phyloP scores from a whole-genome alignment of 2,888 invertebrate genomes.

The Dione vanillae region DNA sequence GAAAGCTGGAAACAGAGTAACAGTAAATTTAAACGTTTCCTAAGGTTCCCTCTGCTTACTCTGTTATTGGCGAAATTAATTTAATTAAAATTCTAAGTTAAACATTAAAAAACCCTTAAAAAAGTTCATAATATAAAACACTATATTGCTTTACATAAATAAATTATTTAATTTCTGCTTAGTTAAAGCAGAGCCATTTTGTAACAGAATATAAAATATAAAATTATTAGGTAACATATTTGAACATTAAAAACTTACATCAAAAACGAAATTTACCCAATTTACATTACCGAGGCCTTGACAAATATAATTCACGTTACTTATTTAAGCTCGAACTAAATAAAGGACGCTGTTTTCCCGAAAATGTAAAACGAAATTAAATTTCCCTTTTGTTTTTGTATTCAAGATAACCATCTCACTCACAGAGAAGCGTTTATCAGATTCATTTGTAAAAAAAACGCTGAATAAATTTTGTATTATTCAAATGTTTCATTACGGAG shows the following conservation, averaged over 20 bases:
- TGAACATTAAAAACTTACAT: neutral
- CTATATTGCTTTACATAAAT: too few species aligned
- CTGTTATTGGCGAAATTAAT: too few species aligned
- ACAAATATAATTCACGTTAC: conserved; percentile 29
- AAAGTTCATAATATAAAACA: too few species aligned
- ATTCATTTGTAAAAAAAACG: conserved; percentile 37
- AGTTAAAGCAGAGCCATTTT: too few species aligned
- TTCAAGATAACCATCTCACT: conserved; percentile 35
- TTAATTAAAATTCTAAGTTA: too few species aligned
- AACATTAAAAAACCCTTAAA: too few species aligned
- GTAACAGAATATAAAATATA: neutral
- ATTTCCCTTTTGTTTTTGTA: conserved; percentile 36
- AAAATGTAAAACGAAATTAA: conserved; percentile 26
- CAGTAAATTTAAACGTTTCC: too few species aligned
- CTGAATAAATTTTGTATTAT: conserved; percentile 45
- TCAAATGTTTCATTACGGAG: conserved; percentile 35
- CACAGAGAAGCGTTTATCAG: conserved; percentile 36
- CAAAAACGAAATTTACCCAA: neutral
- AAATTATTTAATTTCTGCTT: too few species aligned
- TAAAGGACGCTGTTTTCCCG: conserved; percentile 10
- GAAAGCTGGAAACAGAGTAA: too few species aligned
- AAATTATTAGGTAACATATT: neutral
- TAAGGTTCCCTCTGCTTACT: too few species aligned
- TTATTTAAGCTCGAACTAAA: conserved; percentile 26
- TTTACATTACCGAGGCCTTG: conserved; percentile 17